Percentiles rank a stretch among this genome's conserved stretches.
These are phyloP conservation scores for Leucophenga maculata DNA, from an alignment of 2,888 invertebrate genomes.

Conservation along the genomic window DNA sequence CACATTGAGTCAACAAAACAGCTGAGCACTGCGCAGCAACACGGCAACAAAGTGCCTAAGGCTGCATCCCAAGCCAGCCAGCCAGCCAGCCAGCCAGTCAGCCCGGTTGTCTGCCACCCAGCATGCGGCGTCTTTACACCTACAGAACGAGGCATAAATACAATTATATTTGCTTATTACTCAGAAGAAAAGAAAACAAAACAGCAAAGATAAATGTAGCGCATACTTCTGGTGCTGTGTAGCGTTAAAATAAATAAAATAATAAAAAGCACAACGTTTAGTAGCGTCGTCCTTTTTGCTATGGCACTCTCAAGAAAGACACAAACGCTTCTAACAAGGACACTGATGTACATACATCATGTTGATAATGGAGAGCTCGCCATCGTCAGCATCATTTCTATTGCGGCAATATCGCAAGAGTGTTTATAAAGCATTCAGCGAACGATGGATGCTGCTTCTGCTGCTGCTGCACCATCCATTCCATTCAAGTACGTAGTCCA, in stretches of 20 bases:
- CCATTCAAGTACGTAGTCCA: conserved; percentile 12
- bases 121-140: not conserved
- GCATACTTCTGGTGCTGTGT: conserved; percentile 1
- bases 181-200: not conserved
- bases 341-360: not conserved
- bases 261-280: not conserved
- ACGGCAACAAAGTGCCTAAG: too few species aligned
- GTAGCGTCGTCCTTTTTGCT: too few species aligned
- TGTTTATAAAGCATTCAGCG: not conserved
- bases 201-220: not conserved
- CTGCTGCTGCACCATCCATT: not conserved
- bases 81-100: not conserved
- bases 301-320: not conserved
- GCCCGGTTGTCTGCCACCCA: too few species aligned
- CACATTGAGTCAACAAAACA: conserved; percentile 5
- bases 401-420: not conserved
- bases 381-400: not conserved
- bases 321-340: not conserved
- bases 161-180: conserved; percentile 16
- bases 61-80: not conserved
- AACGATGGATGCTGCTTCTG: too few species aligned
- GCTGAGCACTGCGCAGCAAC: conserved; percentile 3
- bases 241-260: not conserved
- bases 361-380: not conserved
- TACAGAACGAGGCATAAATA: not conserved